phyloP scores from a whole-genome alignment of 2,113 vertebrate species.

The Vulpes lagopus region DNA sequence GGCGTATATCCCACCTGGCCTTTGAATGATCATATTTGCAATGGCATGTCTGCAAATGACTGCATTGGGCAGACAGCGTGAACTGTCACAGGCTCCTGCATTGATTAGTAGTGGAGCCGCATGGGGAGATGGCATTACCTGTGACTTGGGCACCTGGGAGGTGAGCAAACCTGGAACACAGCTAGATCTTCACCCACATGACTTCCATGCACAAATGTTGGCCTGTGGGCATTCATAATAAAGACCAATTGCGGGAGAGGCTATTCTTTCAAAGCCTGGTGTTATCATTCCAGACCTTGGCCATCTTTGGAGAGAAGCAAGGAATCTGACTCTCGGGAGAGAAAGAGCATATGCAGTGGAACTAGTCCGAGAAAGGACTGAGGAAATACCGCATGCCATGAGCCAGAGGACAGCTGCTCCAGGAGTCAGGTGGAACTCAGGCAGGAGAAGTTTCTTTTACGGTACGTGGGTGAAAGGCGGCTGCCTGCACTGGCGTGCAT shows the following conservation, averaged over 20 bases:
- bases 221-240: neutral
- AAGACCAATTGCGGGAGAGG: neutral
- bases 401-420: rapidly evolving
- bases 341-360: neutral
- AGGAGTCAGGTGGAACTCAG: too few relatives aligned
- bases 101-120: neutral
- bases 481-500: neutral
- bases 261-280: neutral
- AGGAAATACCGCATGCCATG: rapidly evolving
- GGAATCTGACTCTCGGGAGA: rapidly evolving
- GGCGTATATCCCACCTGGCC: neutral
- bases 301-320: neutral
- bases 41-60: neutral
- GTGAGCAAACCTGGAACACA: rapidly evolving
- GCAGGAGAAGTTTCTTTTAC: neutral
- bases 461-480: rapidly evolving
- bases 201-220: neutral
- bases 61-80: rapidly evolving
- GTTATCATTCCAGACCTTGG: neutral
- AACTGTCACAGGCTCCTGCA: neutral
- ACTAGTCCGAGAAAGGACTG: neutral
- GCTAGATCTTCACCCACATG: neutral
- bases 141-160: neutral
- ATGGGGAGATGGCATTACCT: neutral
- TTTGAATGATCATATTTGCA: neutral